Evolutionary conservation across 2,888 invertebrate genomes (phyloP).

Genomic region (Noctua comes): DNA sequence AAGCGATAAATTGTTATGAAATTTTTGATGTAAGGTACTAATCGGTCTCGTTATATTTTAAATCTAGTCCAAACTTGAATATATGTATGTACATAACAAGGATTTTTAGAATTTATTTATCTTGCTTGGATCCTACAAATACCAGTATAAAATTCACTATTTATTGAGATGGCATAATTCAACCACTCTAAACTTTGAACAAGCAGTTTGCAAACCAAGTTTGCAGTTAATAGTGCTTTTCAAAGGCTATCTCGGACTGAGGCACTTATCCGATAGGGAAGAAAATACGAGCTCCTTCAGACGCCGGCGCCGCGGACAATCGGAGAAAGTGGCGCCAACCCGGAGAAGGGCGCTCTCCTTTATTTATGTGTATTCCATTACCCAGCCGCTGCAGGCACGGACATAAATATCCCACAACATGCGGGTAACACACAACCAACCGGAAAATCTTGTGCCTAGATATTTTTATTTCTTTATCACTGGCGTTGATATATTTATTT

Average conservation of each 20-base stretch:
- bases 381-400: conserved; percentile 60
- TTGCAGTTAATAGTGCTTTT: conserved; percentile 42
- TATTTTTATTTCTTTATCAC: conserved; percentile 39
- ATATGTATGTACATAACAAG: neutral
- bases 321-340: conserved; percentile 57
- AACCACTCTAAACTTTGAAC: conserved; percentile 33
- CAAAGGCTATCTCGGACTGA: conserved; percentile 37
- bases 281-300: conserved; percentile 52
- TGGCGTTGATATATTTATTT: conserved; percentile 39
- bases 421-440: conserved; percentile 64
- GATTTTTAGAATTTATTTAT: neutral
- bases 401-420: conserved; percentile 70
- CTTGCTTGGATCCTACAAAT: neutral
- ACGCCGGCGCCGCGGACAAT: conserved; percentile 39
- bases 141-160: neutral
- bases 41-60: neutral
- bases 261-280: conserved; percentile 49
- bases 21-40: neutral
- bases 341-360: conserved; percentile 52
- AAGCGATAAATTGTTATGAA: neutral
- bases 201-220: conserved; percentile 41
- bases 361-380: conserved; percentile 71
- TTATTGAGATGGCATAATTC: conserved; percentile 9
- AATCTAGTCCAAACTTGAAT: neutral
- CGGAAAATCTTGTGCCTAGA: conserved; percentile 58